phyloP scores from a whole-genome alignment of 2,888 invertebrate species.

The Drosophila pullipes region DNA sequence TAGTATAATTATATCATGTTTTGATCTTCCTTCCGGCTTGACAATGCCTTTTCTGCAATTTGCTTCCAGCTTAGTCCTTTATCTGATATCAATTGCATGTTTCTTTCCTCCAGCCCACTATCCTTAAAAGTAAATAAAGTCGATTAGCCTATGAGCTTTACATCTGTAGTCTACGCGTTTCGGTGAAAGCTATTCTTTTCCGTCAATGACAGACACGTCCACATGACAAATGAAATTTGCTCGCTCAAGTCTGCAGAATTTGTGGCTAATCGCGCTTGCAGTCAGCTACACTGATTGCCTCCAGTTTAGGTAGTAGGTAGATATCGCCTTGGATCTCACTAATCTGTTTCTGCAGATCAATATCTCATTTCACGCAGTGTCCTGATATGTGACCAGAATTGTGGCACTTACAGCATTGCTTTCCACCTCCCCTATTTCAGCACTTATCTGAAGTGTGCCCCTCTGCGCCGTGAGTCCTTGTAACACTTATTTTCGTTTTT shows the following conservation, averaged over 20 bases:
- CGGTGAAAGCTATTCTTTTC: not conserved
- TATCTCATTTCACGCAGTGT: not conserved
- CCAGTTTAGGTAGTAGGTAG: not conserved
- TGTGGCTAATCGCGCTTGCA: no score
- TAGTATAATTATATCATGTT: no score
- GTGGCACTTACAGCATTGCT: not conserved
- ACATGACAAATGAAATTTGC: no score
- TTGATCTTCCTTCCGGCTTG: not conserved
- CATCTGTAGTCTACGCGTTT: not conserved
- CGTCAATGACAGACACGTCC: no score
- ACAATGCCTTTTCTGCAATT: not conserved
- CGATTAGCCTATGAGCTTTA: not conserved
- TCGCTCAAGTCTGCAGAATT: not conserved
- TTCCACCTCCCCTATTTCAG: not conserved
- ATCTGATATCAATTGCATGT: not conserved
- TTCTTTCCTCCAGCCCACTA: no score
- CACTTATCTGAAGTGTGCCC: not conserved
- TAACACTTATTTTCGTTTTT: not conserved
- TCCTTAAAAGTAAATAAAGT: no score
- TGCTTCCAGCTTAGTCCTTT: not conserved
- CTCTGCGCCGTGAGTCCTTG: not conserved
- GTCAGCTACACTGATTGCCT: not conserved
- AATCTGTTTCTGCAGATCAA: not conserved
- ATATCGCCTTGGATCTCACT: not conserved
- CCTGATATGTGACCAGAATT: not conserved